Evolutionary conservation across 2,888 invertebrate species (phyloP).

Genomic region (Lycophotia porphyrea): DNA sequence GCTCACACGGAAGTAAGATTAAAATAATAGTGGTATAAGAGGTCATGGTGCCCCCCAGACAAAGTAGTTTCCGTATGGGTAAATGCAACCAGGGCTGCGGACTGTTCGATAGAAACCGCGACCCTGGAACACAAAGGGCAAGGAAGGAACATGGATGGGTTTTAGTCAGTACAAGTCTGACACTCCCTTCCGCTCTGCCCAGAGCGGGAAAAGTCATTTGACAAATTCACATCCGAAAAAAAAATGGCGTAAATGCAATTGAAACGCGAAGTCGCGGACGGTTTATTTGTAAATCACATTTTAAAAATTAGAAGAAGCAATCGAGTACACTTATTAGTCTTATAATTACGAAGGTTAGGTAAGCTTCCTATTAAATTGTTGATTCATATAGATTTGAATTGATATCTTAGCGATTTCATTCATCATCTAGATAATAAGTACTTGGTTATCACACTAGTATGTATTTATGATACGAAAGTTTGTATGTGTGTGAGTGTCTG

Average conservation of each 20-base stretch:
- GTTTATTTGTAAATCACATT: not conserved
- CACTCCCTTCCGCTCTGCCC: too few species aligned
- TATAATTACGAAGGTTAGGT: not conserved
- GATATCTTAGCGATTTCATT: conserved; percentile 30
- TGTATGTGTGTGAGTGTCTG: not conserved
- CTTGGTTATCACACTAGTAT: not conserved
- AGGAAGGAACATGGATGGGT: too few species aligned
- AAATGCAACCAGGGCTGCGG: too few species aligned
- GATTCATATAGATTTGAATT: conserved; percentile 10
- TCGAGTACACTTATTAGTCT: not conserved
- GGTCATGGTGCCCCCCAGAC: not conserved
- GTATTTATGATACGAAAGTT: not conserved
- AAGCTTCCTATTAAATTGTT: not conserved
- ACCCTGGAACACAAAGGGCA: too few species aligned
- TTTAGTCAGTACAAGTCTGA: too few species aligned
- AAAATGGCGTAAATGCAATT: too few species aligned
- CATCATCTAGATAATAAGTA: not conserved
- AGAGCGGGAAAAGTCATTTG: too few species aligned
- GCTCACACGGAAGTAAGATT: not conserved
- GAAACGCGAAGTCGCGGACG: not conserved
- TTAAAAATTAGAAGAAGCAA: conserved; percentile 8
- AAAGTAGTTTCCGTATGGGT: not conserved
- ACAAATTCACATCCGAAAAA: too few species aligned
- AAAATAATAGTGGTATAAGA: not conserved
- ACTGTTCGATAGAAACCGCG: too few species aligned